Evolutionary conservation across 2,888 invertebrate species (phyloP), one percentile per base, ranked within the genome.

Genomic region (Pyrrhia umbra): DNA sequence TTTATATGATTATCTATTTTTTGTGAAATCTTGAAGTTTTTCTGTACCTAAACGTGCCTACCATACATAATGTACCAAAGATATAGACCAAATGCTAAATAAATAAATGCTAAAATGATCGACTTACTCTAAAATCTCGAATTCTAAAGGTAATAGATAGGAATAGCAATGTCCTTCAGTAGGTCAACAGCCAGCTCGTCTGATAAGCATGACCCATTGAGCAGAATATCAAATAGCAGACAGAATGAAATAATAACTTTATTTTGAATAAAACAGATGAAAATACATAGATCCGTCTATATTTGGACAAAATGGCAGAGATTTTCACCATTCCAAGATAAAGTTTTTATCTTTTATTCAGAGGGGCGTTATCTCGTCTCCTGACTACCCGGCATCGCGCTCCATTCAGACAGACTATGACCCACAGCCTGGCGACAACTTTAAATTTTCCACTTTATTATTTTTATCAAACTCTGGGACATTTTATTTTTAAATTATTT

Each of bases 321-420:
- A 79, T 79, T 77, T 71, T 64, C 77, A 68, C 63, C 69, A 69
- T 73, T 77, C 61, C 57, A 57, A 77, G 72, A 80, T 80, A 79
- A 79, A 77, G 69, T 75, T 80, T 34, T 79, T 77, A 77, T 79
- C 75, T 79, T 79, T 79, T 77, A 77, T 79, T 75, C 73, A 72
- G 65, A 55, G 54, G 60, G 68, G 50, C 67, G 75, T 67, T 79
- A 79, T 79, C 79, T 70, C 34, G 27, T 23, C 34, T 10, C 20
- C 49, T 60, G 39, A 40, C 56, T 37, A 70, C 43, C 15, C 37
- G 37, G 43, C 42, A 43, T 37, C 55, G 68, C 46, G 60, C 65
- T 56, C 64, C 52, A 68, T 79, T 77, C 74, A 68, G 65, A 10
- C 61, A 37, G 56, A 23, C 47, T 47, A 37, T 62, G 63, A 43